These are phyloP conservation scores for Aphelocoma coerulescens DNA, from an alignment of 2,113 vertebrate genomes.

Conservation along the genomic window DNA sequence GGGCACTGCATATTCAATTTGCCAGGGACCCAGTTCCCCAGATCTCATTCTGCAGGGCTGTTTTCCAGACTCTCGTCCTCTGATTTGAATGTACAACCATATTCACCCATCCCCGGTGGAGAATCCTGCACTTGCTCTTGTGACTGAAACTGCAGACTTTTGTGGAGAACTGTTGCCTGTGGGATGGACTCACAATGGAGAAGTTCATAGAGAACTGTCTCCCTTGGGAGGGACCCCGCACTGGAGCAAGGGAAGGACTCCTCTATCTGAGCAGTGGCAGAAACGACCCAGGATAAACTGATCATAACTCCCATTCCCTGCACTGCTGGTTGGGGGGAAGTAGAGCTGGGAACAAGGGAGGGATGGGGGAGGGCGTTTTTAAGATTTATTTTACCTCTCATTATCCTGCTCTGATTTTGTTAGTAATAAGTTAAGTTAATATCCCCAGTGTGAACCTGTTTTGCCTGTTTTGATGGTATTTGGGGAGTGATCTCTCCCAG, in stretches of 20 bases:
- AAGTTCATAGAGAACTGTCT: background rate
- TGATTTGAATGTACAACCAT: rapidly evolving
- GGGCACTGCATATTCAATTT: background rate
- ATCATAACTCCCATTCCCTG: too few species aligned
- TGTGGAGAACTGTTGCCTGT: background rate
- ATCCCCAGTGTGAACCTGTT: background rate
- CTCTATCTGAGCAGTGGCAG: background rate
- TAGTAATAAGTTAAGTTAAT: background rate
- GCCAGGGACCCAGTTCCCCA: background rate
- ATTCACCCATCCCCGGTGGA: rapidly evolving
- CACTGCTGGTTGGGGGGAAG: background rate
- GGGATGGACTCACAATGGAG: background rate
- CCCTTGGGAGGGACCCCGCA: rapidly evolving
- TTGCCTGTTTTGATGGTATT: background rate
- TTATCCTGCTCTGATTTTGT: background rate
- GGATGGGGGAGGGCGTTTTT: background rate
- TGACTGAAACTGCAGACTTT: background rate
- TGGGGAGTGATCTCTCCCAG: background rate
- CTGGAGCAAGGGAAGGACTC: background rate
- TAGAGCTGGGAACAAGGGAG: background rate
- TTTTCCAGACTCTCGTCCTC: background rate
- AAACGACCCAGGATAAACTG: background rate
- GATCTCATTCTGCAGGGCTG: background rate
- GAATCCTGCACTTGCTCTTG: background rate
- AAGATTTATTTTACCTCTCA: background rate